phyloP scores from a whole-genome alignment of 2,888 invertebrate species.

The Tetrapedia diversipes region DNA sequence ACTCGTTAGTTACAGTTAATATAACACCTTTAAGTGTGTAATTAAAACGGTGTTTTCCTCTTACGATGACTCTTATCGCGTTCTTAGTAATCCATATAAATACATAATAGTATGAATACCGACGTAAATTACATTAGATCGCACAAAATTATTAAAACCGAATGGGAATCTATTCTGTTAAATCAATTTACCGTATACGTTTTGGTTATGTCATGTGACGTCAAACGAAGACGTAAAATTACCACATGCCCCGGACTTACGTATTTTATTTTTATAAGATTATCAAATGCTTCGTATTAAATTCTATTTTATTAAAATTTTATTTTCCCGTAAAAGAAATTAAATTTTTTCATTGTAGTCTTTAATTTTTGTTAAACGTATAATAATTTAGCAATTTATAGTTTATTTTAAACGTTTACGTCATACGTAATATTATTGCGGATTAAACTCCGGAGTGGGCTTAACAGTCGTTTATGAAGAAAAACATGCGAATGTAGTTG shows the following conservation, averaged over 20 bases:
- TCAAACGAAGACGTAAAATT: constrained; percentile 5
- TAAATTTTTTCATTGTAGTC: neutral
- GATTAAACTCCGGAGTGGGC: constrained; percentile 7
- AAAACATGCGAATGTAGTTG: neutral
- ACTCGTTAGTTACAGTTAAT: constrained; percentile 45
- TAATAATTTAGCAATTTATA: too few relatives aligned
- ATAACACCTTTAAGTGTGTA: constrained; percentile 30
- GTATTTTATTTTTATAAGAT: neutral
- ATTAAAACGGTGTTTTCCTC: constrained; percentile 26
- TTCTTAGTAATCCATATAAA: neutral
- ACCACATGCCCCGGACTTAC: too few relatives aligned
- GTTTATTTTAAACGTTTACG: neutral
- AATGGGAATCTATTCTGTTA: neutral
- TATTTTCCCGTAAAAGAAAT: neutral
- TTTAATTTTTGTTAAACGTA: too few relatives aligned
- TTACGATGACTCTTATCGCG: neutral
- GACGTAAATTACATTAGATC: neutral
- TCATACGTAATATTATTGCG: constrained; percentile 5
- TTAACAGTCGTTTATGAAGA: constrained; percentile 8
- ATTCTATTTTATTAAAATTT: neutral
- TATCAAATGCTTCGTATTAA: neutral
- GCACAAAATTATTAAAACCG: neutral
- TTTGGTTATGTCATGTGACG: constrained; percentile 5
- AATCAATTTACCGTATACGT: neutral
- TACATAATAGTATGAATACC: neutral